Conservation (phyloP, 2,113 vertebrate species). For the Eira barbara region DNA sequence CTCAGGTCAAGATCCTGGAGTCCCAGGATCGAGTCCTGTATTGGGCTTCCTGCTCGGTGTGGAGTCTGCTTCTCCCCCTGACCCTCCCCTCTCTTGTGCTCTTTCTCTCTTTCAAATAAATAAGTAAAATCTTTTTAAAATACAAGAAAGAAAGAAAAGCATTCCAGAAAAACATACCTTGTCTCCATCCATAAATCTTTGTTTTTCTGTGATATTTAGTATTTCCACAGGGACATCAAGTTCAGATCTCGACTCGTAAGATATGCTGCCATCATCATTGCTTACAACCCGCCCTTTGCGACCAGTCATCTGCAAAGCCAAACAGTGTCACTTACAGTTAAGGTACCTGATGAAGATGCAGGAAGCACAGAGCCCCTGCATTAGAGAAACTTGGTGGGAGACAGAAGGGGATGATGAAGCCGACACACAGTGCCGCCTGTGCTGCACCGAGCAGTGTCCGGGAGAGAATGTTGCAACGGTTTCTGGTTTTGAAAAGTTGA, state of each 20-base stretch:
- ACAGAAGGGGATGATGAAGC: background rate
- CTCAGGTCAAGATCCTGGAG: too few relatives aligned
- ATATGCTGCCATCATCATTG: conserved; percentile 98
- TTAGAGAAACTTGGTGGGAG: background rate
- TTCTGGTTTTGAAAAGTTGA: background rate
- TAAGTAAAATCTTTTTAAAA: too few relatives aligned
- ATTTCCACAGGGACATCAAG: conserved; percentile 98
- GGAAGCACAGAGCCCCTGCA: background rate
- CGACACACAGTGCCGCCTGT: accelerated
- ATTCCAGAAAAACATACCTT: conserved; percentile 85
- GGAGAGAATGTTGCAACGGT: background rate
- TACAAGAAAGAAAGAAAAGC: too few relatives aligned
- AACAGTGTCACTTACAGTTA: background rate
- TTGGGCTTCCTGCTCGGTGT: too few relatives aligned
- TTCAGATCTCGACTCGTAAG: conserved; percentile 96
- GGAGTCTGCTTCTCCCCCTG: too few relatives aligned
- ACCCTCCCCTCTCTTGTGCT: too few relatives aligned
- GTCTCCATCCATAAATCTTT: conserved; percentile 98
- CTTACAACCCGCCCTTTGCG: conserved; percentile 97
- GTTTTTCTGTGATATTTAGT: conserved; percentile 98
- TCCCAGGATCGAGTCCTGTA: too few relatives aligned
- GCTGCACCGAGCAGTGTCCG: accelerated
- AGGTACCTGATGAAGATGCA: accelerated
- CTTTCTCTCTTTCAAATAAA: too few relatives aligned
- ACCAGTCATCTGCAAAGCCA: conserved; percentile 92